These are phyloP conservation scores for Indri indri DNA, from an alignment of 2,113 vertebrate genomes.

Conservation along the genomic window DNA sequence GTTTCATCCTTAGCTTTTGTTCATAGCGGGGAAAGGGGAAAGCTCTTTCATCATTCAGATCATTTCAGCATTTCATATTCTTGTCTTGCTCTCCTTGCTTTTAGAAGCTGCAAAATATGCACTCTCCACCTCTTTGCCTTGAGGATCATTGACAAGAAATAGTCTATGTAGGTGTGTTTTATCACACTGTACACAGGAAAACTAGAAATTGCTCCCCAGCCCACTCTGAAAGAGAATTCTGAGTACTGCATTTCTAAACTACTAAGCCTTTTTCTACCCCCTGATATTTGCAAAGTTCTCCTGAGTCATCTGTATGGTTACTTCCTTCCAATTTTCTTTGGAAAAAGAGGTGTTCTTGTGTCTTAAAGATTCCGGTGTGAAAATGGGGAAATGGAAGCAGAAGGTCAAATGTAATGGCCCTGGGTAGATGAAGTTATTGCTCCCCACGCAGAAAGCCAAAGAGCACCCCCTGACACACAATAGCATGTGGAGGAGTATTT, in stretches of 20 bases:
- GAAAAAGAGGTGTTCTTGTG: background rate
- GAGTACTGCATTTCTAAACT: background rate
- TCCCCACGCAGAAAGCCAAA: background rate
- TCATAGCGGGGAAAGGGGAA: background rate
- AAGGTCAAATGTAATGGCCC: background rate
- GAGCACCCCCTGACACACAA: background rate
- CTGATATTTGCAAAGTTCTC: conserved; percentile 3
- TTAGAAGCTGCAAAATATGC: background rate
- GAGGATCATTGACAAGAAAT: conserved; percentile 30
- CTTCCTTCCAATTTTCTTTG: background rate
- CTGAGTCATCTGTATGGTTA: background rate
- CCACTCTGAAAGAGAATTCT: background rate
- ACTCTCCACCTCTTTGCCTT: background rate
- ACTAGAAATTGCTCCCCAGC: background rate
- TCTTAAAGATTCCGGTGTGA: conserved; percentile 38
- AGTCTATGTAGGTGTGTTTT: conserved; percentile 22
- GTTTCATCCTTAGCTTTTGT: background rate
- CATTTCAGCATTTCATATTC: conserved; percentile 2
- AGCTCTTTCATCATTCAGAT: background rate
- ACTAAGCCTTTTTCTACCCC: background rate
- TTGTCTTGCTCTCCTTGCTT: conserved; percentile 33
- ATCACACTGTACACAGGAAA: conserved; percentile 28
- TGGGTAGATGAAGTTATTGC: background rate
- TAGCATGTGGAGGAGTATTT: background rate
- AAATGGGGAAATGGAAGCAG: background rate